Conservation (phyloP, 2,888 invertebrate species). For the Diplazon laetatorius region DNA sequence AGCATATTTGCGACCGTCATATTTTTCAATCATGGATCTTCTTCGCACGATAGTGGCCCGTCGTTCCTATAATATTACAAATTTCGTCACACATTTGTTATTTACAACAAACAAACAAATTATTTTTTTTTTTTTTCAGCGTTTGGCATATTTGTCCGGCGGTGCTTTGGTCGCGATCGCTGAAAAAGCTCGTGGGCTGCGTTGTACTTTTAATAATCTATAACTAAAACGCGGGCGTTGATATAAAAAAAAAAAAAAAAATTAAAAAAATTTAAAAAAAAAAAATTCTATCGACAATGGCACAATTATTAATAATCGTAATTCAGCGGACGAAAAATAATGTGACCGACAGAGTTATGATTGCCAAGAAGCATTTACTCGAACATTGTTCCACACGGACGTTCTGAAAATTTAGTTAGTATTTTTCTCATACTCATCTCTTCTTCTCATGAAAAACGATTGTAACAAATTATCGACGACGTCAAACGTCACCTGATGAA, state of each 20-base stretch:
- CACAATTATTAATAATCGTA: too few species aligned
- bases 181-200: slow-evolving; percentile 40
- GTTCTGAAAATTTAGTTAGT: neutral
- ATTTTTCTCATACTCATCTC: too few species aligned
- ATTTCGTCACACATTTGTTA: slow-evolving; percentile 30
- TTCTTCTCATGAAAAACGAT: neutral
- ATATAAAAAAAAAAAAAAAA: too few species aligned
- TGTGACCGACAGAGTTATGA: neutral
- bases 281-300: neutral
- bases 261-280: too few species aligned
- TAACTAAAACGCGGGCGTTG: slow-evolving; percentile 1
- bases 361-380: neutral
- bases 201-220: slow-evolving; percentile 28
- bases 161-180: slow-evolving; percentile 13
- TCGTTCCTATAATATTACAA: slow-evolving; percentile 53
- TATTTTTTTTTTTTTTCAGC: neutral
- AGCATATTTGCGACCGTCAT: slow-evolving; percentile 13
- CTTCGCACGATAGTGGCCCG: slow-evolving; percentile 55
- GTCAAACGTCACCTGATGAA: too few species aligned
- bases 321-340: too few species aligned
- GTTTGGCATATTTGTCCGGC: slow-evolving; percentile 26
- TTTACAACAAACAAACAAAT: too few species aligned
- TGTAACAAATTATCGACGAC: too few species aligned
- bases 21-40: slow-evolving; percentile 49
- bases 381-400: neutral